Evolutionary conservation across 2,888 invertebrate species (phyloP).

Genomic region (Papilio protenor): DNA sequence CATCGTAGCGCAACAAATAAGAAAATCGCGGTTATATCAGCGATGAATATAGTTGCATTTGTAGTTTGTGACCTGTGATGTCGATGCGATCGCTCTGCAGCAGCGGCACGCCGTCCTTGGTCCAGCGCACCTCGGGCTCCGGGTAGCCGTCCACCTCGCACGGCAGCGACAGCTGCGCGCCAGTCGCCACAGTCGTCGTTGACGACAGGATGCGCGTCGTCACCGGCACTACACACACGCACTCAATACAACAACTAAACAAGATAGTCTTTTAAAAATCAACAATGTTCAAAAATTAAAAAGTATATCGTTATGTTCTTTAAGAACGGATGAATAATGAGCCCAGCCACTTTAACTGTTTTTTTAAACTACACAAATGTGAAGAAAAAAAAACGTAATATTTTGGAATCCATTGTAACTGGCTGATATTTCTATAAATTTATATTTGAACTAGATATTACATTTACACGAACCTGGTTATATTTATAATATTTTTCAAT

Average conservation of each 20-base stretch:
- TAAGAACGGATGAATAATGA: too few species aligned
- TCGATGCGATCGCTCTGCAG: constrained; percentile 83
- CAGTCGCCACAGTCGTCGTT: constrained; percentile 85
- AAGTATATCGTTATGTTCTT: too few species aligned
- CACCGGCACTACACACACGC: constrained; percentile 84
- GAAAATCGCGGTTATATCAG: not conserved
- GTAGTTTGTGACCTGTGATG: constrained; percentile 81
- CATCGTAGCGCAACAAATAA: not conserved
- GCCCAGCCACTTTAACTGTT: too few species aligned
- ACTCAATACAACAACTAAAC: not conserved
- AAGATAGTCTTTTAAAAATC: not conserved
- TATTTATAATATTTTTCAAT: not conserved
- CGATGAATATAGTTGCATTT: too few species aligned
- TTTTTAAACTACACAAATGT: not conserved
- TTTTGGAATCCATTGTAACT: not conserved
- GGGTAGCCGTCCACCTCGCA: constrained; percentile 93
- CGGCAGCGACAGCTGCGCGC: constrained; percentile 87
- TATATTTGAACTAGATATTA: not conserved
- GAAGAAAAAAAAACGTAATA: not conserved
- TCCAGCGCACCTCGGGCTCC: constrained; percentile 91
- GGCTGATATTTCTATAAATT: not conserved
- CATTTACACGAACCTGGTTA: not conserved
- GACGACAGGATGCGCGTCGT: constrained; percentile 85
- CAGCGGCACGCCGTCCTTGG: constrained; percentile 88
- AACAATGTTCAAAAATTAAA: too few species aligned